phyloP scores from a whole-genome alignment of 2,888 invertebrate species.

The Phaedon cochleariae region DNA sequence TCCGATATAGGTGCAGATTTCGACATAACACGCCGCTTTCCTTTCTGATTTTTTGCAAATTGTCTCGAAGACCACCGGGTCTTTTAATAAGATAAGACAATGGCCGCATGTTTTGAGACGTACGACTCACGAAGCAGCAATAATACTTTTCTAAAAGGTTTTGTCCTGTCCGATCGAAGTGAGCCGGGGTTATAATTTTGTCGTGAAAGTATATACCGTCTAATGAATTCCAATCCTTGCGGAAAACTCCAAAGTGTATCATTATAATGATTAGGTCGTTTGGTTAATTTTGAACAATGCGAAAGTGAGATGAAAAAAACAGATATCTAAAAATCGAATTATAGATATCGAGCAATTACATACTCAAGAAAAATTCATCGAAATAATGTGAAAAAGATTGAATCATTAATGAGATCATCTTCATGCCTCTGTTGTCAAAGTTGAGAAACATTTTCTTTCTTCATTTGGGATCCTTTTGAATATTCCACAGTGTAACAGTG shows the following conservation, averaged over 20 bases:
- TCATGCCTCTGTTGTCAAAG: no score
- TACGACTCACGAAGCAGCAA: conserved; percentile 26
- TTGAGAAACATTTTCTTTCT: no score
- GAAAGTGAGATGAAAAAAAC: background rate
- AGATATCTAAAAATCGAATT: background rate
- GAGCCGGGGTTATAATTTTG: conserved; percentile 19
- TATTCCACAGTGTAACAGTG: no score
- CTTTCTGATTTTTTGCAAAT: background rate
- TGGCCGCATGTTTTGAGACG: conserved; percentile 24
- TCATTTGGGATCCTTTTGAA: no score
- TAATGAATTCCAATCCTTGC: conserved; percentile 16
- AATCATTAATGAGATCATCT: no score
- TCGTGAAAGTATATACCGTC: conserved; percentile 27
- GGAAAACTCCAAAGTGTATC: conserved; percentile 2
- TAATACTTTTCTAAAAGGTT: conserved; percentile 21
- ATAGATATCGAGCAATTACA: no score
- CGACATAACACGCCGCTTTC: background rate
- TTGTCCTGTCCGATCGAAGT: conserved; percentile 20
- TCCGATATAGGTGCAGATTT: background rate
- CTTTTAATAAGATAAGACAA: conserved; percentile 28
- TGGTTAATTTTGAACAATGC: background rate
- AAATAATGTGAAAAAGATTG: no score
- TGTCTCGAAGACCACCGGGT: conserved; percentile 5
- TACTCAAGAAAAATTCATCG: no score
- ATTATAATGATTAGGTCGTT: conserved; percentile 7